Evolutionary conservation across 2,797 vertebrate genomes (phyloP), one percentile per base, ranked within the genome.

Genomic region (Potorous gilbertii): DNA sequence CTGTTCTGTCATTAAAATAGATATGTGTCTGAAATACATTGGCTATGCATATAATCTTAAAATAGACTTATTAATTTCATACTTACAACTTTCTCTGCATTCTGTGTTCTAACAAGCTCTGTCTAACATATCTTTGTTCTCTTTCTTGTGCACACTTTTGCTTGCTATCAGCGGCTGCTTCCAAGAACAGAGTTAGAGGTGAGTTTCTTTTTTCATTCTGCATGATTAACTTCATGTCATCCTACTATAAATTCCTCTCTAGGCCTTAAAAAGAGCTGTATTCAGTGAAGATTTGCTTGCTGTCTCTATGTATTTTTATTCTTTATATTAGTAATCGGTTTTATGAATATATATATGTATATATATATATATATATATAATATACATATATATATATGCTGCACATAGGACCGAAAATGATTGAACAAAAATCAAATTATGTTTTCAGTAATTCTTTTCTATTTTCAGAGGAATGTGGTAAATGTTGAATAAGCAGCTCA

Each of bases 101-200:
- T 96, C 93, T 96, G 97, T 66, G 92, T 96, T 96, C 95, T 97
- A 94, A 94, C 50, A 97, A 56, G 91, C 94, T 97, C 96, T 98
- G 29, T 98, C 99, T 99, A 99, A 99, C 98, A 98, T 98, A 95
- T 99, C 93, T 98, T 97, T 98, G 98, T 98, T 99, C 98, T 99
- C 98, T 99, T 99, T 98, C 98, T 98, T 98, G 98, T 99, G 99
- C 99, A 99, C 98, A 98, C 98, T 99, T 99, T 99, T 98, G 97
- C 98, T 99, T 99, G 98, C 98, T 99, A 98, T 98, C 99, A 99
- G 99, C 99, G 98, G 99, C 99, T 98, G 99, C 99, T 98, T 99
- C 99, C 98, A 99, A 99, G 99, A 99, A 97, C 99, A 99, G 99
- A 99, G 98, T 97, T 96, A 99, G 99, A 99, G 99, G 99, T 99